phyloP scores from a whole-genome alignment of 2,888 invertebrate species.

The Brachylomia viminalis region DNA sequence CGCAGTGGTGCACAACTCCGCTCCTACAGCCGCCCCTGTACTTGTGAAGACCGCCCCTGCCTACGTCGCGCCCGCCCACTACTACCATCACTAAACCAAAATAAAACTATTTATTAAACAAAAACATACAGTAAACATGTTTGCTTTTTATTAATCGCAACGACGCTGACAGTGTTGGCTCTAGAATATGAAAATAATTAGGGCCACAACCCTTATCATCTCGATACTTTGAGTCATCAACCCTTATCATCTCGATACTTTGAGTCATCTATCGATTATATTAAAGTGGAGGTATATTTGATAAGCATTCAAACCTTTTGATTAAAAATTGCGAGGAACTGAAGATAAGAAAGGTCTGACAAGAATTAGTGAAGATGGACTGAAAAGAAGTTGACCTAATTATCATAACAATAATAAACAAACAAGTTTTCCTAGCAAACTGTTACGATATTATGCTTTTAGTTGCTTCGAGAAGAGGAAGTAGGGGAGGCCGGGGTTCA shows the following conservation, averaged over 20 bases:
- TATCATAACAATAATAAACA: no score
- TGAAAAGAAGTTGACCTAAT: background rate
- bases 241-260: no score
- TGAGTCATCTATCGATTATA: background rate
- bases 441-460: background rate
- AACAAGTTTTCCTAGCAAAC: background rate
- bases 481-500: background rate
- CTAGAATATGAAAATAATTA: background rate
- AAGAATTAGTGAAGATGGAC: background rate
- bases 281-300: background rate
- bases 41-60: no score
- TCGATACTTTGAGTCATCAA: no score
- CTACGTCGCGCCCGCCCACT: constrained; percentile 69
- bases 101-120: constrained; percentile 37
- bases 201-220: background rate
- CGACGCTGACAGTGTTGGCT: background rate
- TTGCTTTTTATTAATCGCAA: background rate
- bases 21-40: constrained; percentile 72
- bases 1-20: constrained; percentile 81
- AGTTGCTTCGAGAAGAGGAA: background rate
- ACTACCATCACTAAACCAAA: constrained; percentile 71
- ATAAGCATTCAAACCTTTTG: background rate
- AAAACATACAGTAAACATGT: background rate
- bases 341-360: background rate
- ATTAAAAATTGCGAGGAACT: background rate